Conservation (phyloP, 1,140 invertebrate genomes). For the Trichonephila clavata region DNA sequence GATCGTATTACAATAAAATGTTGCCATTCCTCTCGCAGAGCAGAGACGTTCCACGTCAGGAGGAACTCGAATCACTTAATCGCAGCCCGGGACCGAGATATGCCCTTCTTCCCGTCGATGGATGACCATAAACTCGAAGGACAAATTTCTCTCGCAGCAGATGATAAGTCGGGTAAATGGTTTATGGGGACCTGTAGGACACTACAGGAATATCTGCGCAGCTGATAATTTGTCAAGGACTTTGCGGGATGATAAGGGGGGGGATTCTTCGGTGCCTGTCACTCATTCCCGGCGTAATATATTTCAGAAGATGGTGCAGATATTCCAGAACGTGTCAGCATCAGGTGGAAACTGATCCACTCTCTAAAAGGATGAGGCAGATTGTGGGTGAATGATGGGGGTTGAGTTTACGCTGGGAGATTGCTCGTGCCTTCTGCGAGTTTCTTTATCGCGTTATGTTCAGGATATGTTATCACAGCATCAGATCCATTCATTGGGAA, state of each 20-base stretch:
- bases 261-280: neutral
- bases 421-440: neutral
- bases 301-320: neutral
- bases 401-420: neutral
- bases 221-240: constrained; percentile 9
- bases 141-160: neutral
- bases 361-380: neutral
- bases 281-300: neutral
- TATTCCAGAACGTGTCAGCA: neutral
- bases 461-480: neutral
- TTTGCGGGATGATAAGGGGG: neutral
- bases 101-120: neutral
- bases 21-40: neutral
- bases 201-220: neutral
- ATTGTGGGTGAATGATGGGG: neutral
- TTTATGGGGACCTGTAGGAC: neutral
- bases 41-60: neutral
- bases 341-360: neutral
- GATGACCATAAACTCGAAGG: neutral
- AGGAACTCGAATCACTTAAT: neutral
- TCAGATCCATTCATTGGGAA: neutral
- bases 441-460: neutral
- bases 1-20: neutral
- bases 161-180: constrained; percentile 20
- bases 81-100: neutral